Percentiles rank a stretch among this genome's conserved stretches.
These are phyloP conservation scores for Neoarius graeffei DNA, from an alignment of 2,113 vertebrate species.

Conservation along the genomic window DNA sequence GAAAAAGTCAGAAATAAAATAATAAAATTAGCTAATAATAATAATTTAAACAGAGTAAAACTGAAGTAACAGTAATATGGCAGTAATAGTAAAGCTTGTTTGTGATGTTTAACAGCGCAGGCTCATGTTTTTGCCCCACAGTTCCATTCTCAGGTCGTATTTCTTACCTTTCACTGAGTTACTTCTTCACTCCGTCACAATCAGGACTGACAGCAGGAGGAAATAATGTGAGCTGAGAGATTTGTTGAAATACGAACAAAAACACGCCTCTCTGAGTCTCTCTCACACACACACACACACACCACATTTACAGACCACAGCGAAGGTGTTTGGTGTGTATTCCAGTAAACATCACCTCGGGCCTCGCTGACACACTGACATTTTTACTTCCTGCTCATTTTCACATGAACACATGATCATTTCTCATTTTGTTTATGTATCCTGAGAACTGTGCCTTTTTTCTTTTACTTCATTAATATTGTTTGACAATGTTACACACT, in stretches of 20 bases:
- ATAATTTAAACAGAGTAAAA: neutral
- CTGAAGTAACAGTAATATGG: neutral
- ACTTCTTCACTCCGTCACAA: neutral
- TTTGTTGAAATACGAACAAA: neutral
- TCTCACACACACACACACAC: neutral
- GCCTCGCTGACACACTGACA: conserved; percentile 23
- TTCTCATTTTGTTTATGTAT: too few relatives aligned
- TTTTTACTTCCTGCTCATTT: conserved; percentile 7
- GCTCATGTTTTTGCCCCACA: neutral
- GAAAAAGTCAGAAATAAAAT: too few relatives aligned
- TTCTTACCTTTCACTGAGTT: neutral
- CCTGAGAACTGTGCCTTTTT: too few relatives aligned
- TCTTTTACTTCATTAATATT: too few relatives aligned
- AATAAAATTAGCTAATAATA: neutral
- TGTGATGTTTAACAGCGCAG: neutral
- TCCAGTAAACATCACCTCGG: conserved; percentile 6
- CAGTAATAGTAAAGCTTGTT: neutral
- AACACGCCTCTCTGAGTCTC: neutral
- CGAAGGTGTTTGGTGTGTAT: neutral
- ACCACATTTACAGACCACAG: neutral
- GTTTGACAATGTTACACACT: too few relatives aligned
- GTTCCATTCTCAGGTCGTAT: neutral
- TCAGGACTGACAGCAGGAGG: neutral
- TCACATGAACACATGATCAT: neutral
- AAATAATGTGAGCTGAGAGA: neutral